Conservation (phyloP, 1,140 invertebrate genomes). For the Linepithema humile region DNA sequence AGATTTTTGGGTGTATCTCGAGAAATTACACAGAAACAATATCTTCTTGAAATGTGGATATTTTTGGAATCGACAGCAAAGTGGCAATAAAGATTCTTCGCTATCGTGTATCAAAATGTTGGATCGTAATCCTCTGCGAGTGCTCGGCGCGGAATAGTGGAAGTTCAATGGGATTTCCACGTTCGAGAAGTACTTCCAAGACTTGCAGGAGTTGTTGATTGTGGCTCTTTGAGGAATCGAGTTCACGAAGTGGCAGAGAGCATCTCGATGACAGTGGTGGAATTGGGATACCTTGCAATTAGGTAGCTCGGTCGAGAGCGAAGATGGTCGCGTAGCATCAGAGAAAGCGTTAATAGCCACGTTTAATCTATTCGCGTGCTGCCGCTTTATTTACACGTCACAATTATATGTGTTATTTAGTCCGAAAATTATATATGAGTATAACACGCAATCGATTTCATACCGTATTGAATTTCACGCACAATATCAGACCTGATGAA, state of each 20-base stretch:
- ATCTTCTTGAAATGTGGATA: background rate
- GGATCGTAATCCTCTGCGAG: conserved; percentile 22
- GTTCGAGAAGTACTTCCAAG: background rate
- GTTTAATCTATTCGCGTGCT: background rate
- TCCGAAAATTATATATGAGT: background rate
- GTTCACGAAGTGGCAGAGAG: conserved; percentile 31
- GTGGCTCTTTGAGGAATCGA: conserved; percentile 37
- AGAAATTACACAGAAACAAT: background rate
- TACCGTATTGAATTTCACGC: background rate
- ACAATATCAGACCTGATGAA: background rate
- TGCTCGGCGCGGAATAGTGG: background rate
- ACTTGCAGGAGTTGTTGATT: conserved; percentile 7
- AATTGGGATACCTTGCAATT: background rate
- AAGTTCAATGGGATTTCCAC: conserved; percentile 36
- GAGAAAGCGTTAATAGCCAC: conserved; percentile 17
- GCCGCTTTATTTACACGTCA: background rate
- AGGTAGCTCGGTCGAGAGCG: conserved; percentile 11
- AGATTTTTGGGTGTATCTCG: no score
- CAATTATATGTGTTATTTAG: background rate
- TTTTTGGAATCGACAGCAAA: no score
- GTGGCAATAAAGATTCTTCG: no score
- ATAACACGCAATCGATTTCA: background rate
- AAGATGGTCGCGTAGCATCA: background rate
- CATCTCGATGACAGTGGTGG: background rate
- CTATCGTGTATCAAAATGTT: conserved; percentile 11